Evolutionary conservation across 2,113 vertebrate species (phyloP), one percentile per base, ranked within the genome.

Genomic region (Micromys minutus): DNA sequence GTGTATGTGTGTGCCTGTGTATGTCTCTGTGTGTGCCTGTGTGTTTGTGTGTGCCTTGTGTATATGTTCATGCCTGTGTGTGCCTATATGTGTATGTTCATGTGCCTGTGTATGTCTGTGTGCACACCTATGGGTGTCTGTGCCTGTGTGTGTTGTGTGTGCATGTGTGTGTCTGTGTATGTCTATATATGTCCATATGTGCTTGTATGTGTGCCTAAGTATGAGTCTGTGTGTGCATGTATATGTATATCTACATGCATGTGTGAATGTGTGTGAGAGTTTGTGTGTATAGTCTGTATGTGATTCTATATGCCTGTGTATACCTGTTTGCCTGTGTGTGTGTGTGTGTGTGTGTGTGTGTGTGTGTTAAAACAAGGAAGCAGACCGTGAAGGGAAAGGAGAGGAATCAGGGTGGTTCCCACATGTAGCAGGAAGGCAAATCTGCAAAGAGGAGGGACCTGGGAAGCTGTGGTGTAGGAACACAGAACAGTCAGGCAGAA

Each of bases 21-120:
- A 8, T 69, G 67, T 6, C 4, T 12, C 9, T 16, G 9, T 39
- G 19, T 72, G 15, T 74, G 71, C 36, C n/a, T 74, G 2, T 3
- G 3, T 72, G 19, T 72, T 3, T 45, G 11, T 75, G 21, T 39
- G 4, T 74, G 9, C n/a, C n/a, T n/a, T n/a, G n/a, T n/a, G n/a
- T n/a, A n/a, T n/a, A n/a, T n/a, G n/a, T n/a, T n/a, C n/a, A n/a
- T 50, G 16, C 34, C 2, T 16, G 42, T 50, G 7, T 52, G 47
- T 52, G 16, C 17, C 26, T 75, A 3, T 47, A 6, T 16, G 1
- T 76, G 0, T 47, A 2, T 1, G 0, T 76, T 0, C 24, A 31
- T 19, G 15, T 45, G 22, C 13, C 13, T 76, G 3, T 17, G 6
- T 76, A 10, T 47, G 45, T 31, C 12, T 15, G 7, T 75, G 12